phyloP scores from a whole-genome alignment of 1,140 invertebrate genomes.

The Radopholus similis region DNA sequence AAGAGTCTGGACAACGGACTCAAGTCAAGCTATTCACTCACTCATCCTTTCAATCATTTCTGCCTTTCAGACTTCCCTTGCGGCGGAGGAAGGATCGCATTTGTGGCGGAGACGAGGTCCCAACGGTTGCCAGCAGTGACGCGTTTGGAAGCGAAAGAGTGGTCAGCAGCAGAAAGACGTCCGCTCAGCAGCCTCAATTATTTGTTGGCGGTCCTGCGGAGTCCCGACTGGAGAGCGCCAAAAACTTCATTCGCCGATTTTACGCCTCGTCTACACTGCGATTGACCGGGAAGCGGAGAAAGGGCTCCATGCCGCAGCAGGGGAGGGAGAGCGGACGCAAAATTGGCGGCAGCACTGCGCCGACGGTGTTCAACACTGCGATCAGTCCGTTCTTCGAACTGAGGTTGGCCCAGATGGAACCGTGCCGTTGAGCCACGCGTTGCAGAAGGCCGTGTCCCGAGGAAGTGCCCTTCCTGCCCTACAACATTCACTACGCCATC shows the following conservation, averaged over 20 bases:
- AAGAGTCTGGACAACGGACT: constrained; percentile 39
- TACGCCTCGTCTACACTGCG: constrained; percentile 37
- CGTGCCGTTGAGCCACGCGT: constrained; percentile 8
- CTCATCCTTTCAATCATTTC: constrained; percentile 5
- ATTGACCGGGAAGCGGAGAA: neutral
- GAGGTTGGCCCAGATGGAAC: constrained; percentile 5
- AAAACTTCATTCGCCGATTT: constrained; percentile 34
- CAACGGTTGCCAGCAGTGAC: neutral
- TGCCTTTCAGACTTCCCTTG: neutral
- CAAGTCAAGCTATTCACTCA: constrained; percentile 14
- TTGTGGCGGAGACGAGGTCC: neutral
- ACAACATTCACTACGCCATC: constrained; percentile 42
- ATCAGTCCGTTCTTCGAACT: constrained; percentile 26
- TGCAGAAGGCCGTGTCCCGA: constrained; percentile 34
- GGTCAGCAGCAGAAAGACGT: neutral
- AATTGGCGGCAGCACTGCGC: neutral
- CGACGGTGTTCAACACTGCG: constrained; percentile 1
- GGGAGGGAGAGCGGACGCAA: constrained; percentile 1
- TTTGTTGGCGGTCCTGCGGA: neutral
- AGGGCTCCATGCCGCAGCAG: no score
- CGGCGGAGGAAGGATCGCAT: neutral
- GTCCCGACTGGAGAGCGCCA: constrained; percentile 17
- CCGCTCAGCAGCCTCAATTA: neutral
- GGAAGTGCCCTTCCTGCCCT: constrained; percentile 38
- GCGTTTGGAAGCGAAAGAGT: neutral